Conservation (phyloP, 2,797 vertebrate species). For the Pogoniulus pusillus region DNA sequence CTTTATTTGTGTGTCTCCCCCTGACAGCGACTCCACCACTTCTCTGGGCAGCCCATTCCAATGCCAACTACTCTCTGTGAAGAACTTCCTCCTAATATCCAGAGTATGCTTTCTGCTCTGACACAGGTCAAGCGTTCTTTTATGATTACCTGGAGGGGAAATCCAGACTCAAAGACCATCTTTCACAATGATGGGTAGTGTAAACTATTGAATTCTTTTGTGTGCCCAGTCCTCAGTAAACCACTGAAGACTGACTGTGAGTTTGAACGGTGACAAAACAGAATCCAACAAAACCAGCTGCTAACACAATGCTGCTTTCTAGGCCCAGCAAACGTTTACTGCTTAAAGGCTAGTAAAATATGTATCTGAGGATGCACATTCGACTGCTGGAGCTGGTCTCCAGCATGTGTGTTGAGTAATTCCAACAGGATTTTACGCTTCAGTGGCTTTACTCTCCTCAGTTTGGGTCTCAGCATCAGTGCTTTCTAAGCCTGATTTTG, state of each 20-base stretch:
- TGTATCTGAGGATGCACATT: slow-evolving; percentile 21
- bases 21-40: too few species aligned
- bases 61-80: too few species aligned
- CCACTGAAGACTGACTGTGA: neutral
- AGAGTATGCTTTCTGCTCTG: neutral
- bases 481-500: slow-evolving; percentile 12
- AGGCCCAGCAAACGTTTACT: neutral
- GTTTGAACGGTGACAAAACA: slow-evolving; percentile 1
- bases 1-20: too few species aligned
- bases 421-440: slow-evolving; percentile 31
- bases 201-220: slow-evolving; percentile 38
- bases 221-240: slow-evolving; percentile 26
- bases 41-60: too few species aligned
- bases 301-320: slow-evolving; percentile 2
- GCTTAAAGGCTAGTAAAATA: slow-evolving; percentile 2
- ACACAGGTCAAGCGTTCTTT: slow-evolving; percentile 14
- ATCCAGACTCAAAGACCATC: slow-evolving; percentile 35
- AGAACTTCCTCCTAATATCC: too few species aligned
- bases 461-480: neutral
- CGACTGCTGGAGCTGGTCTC: neutral
- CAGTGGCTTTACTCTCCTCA: neutral
- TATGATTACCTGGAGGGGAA: slow-evolving; percentile 40
- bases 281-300: neutral
- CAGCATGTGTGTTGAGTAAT: neutral
- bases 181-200: slow-evolving; percentile 20